Evolutionary conservation across 2,113 vertebrate species (phyloP).

Genomic region (Eulemur rufifrons): DNA sequence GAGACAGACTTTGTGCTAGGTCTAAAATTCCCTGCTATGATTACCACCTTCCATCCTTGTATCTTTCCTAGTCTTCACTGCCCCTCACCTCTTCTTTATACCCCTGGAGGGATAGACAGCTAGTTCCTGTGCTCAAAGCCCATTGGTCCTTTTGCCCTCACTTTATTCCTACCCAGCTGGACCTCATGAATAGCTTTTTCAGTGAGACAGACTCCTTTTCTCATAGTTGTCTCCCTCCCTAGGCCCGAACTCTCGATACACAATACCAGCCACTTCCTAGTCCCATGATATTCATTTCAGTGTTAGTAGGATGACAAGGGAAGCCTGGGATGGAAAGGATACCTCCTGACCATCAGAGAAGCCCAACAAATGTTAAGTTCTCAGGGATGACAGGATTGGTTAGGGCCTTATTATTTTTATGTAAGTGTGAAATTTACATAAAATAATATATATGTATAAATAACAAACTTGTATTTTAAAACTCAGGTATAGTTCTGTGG

Average conservation of each 20-base stretch:
- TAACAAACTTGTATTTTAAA: conserved; percentile 25
- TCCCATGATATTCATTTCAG: neutral
- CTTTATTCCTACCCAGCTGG: neutral
- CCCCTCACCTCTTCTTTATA: neutral
- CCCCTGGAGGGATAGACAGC: neutral
- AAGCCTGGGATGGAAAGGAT: neutral
- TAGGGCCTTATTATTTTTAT: neutral
- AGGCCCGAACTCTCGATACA: neutral
- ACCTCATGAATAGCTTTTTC: neutral
- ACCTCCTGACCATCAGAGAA: neutral
- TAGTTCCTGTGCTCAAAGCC: neutral
- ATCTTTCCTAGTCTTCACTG: neutral
- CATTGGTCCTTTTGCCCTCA: neutral
- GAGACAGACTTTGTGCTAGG: neutral
- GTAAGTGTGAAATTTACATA: neutral
- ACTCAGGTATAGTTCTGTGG: neutral
- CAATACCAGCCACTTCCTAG: neutral
- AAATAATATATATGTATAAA: neutral
- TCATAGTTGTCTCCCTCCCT: neutral
- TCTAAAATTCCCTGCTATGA: neutral
- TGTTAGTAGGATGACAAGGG: neutral
- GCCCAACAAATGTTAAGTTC: neutral
- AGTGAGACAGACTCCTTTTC: neutral
- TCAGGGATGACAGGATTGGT: neutral
- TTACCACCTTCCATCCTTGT: neutral